phyloP scores from a whole-genome alignment of 2,113 vertebrate species.

The Melanostigma gelatinosum region DNA sequence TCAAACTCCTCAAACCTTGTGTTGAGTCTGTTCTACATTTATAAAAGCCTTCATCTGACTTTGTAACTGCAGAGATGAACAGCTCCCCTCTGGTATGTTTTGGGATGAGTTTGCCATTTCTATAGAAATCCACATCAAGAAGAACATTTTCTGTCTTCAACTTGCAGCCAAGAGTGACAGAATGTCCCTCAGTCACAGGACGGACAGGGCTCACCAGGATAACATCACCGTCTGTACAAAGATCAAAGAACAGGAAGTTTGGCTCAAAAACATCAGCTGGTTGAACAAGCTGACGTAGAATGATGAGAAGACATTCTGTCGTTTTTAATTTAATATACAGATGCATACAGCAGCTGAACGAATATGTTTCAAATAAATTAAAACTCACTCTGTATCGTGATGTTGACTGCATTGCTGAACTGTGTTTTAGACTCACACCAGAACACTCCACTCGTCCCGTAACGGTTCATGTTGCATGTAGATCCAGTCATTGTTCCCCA shows the following conservation, averaged over 20 bases:
- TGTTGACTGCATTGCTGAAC: constrained; percentile 15
- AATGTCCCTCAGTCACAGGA: constrained; percentile 55
- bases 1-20: not conserved
- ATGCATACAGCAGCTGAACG: no score
- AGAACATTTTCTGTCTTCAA: accelerated
- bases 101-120: constrained; percentile 41
- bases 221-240: constrained; percentile 2
- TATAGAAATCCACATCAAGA: constrained; percentile 38
- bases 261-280: not conserved
- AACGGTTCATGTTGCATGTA: not conserved
- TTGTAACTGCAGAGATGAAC: constrained; percentile 47
- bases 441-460: not conserved
- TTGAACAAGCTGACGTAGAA: not conserved
- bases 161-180: constrained; percentile 60
- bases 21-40: constrained; percentile 20
- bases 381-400: not conserved
- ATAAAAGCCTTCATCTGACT: constrained; percentile 61
- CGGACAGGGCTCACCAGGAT: constrained; percentile 60
- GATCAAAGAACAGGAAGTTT: not conserved
- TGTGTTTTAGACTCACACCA: constrained; percentile 13
- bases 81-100: constrained; percentile 23
- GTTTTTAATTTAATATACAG: no score
- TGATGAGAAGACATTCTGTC: not conserved
- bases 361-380: no score
- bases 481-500: not conserved